These are phyloP conservation scores for Hanleya hanleyi DNA, from an alignment of 2,888 invertebrate genomes.

Conservation along the genomic window DNA sequence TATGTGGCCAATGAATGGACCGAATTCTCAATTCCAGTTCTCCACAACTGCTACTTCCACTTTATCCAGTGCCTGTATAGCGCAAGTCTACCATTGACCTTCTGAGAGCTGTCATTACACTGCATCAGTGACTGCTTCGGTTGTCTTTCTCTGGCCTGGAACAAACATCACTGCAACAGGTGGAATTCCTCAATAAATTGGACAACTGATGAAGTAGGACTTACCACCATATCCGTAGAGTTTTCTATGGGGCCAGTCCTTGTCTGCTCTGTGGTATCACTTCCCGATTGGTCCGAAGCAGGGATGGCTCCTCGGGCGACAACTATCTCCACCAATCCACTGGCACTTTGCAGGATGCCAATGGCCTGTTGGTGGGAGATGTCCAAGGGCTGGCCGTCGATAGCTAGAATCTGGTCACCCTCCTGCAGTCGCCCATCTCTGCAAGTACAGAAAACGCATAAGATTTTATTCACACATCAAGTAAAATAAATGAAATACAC, in stretches of 20 bases:
- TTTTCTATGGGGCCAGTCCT: slow-evolving; percentile 36
- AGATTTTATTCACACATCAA: too few relatives aligned
- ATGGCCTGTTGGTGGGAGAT: slow-evolving; percentile 90
- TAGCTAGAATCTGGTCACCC: slow-evolving; percentile 88
- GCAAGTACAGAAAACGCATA: slow-evolving; percentile 56
- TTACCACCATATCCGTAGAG: slow-evolving; percentile 57
- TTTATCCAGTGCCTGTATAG: too few relatives aligned
- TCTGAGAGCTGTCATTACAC: too few relatives aligned
- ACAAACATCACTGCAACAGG: too few relatives aligned
- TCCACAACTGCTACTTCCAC: too few relatives aligned
- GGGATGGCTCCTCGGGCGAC: slow-evolving; percentile 68
- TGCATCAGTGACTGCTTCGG: too few relatives aligned
- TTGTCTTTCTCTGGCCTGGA: too few relatives aligned
- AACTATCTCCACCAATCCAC: slow-evolving; percentile 76
- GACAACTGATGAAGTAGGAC: slow-evolving; percentile 20
- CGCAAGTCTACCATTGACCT: too few relatives aligned
- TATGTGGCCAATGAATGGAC: too few relatives aligned
- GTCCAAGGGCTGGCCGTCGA: slow-evolving; percentile 82
- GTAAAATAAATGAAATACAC: too few relatives aligned
- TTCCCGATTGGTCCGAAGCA: slow-evolving; percentile 16
- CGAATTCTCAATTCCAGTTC: too few relatives aligned
- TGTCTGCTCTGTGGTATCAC: slow-evolving; percentile 8
- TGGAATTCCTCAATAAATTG: too few relatives aligned
- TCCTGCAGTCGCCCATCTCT: slow-evolving; percentile 83
- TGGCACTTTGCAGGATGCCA: slow-evolving; percentile 83